Evolutionary conservation across 1,140 invertebrate genomes (phyloP).

Genomic region (Scaptomyza hsui): DNA sequence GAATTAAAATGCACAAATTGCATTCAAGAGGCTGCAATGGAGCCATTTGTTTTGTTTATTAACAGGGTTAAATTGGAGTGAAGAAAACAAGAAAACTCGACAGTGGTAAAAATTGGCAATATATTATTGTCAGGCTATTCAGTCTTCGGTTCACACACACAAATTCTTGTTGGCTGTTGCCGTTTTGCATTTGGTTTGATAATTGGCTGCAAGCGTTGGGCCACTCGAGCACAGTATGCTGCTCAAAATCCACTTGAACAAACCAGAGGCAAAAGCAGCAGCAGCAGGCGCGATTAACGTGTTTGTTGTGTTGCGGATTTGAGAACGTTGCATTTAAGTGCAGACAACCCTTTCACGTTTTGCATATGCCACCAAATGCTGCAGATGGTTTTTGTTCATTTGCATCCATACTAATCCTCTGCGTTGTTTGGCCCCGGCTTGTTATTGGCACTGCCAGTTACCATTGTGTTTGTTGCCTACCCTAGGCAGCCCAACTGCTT

Average conservation of each 20-base stretch:
- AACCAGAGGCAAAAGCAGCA: conserved; percentile 19
- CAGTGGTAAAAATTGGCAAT: no score
- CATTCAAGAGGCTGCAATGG: conserved; percentile 7
- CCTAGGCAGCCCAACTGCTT: conserved; percentile 58
- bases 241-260: conserved; percentile 43
- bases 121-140: neutral
- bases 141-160: neutral
- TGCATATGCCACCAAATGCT: conserved; percentile 66
- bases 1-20: conserved; percentile 22
- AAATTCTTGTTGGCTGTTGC: conserved; percentile 14
- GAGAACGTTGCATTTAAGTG: conserved; percentile 69
- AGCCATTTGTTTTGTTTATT: conserved; percentile 6
- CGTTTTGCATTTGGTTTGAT: conserved; percentile 34
- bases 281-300: conserved; percentile 61
- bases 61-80: neutral
- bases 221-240: conserved; percentile 35
- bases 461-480: conserved; percentile 36
- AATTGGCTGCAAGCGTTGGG: conserved; percentile 43
- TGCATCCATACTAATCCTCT: conserved; percentile 72
- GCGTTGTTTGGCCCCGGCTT: conserved; percentile 14
- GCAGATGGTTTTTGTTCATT: conserved; percentile 71
- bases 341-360: conserved; percentile 58
- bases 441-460: conserved; percentile 50
- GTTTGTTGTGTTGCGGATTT: conserved; percentile 33
- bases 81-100: neutral